phyloP scores from a whole-genome alignment of 1,140 invertebrate species.

The Pachypeltis micranthus region DNA sequence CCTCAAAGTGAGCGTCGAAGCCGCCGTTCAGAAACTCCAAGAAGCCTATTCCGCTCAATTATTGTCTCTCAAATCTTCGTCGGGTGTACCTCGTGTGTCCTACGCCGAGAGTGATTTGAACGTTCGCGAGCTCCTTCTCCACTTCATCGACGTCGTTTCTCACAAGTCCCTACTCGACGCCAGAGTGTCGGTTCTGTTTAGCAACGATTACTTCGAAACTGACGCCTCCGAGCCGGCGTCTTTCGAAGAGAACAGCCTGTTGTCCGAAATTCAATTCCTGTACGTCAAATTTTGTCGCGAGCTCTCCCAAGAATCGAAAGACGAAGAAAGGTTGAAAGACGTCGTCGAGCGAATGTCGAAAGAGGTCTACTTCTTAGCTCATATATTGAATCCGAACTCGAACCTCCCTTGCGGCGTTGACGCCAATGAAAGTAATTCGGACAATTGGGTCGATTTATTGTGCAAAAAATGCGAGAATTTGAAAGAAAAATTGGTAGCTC shows the following conservation, averaged over 20 bases:
- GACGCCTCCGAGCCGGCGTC: conserved; percentile 18
- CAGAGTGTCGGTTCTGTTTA: conserved; percentile 46
- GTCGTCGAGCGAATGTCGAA: conserved; percentile 21
- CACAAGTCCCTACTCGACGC: conserved; percentile 65
- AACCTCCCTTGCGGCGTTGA: neutral
- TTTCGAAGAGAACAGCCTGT: conserved; percentile 30
- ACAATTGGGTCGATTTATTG: conserved; percentile 24
- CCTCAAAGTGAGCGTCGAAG: conserved; percentile 53
- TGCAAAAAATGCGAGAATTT: conserved; percentile 25
- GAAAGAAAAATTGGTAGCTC: conserved; percentile 24
- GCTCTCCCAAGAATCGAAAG: conserved; percentile 19
- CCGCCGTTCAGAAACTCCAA: conserved; percentile 49
- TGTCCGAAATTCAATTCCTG: conserved; percentile 47
- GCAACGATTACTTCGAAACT: conserved; percentile 15
- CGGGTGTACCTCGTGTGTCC: conserved; percentile 15
- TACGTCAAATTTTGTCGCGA: conserved; percentile 47
- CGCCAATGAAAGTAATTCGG: conserved; percentile 13
- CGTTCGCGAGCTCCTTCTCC: conserved; percentile 43
- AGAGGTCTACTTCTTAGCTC: conserved; percentile 22
- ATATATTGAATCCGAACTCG: conserved; percentile 15
- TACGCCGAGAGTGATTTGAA: conserved; percentile 35
- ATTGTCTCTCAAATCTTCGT: conserved; percentile 26
- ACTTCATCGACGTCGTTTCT: conserved; percentile 60
- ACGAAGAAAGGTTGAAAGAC: conserved; percentile 23
- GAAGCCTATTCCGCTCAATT: conserved; percentile 45